Evolutionary conservation across 2,888 invertebrate genomes (phyloP).

Genomic region (Rhamphomyia laevipes): DNA sequence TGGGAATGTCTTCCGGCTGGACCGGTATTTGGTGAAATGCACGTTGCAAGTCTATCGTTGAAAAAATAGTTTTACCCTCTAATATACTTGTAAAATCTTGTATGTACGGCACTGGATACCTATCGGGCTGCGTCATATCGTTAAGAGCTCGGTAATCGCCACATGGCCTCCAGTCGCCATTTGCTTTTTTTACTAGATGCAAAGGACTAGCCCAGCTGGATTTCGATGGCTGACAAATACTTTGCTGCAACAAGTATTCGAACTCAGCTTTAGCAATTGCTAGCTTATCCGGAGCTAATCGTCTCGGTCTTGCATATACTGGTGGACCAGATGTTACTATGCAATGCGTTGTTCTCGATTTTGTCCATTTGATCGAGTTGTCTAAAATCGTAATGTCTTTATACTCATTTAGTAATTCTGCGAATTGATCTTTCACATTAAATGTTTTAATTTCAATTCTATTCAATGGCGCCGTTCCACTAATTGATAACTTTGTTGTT

Average conservation of each 20-base stretch:
- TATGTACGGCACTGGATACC: slow-evolving; percentile 24
- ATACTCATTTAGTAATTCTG: neutral
- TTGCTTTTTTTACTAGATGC: neutral
- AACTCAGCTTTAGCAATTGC: neutral
- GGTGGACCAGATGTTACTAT: slow-evolving; percentile 12
- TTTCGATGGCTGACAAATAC: neutral
- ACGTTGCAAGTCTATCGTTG: too few relatives aligned
- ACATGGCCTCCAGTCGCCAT: slow-evolving; percentile 20
- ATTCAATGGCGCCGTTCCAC: neutral
- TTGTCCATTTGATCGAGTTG: neutral
- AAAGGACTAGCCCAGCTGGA: neutral
- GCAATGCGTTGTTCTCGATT: slow-evolving; percentile 9
- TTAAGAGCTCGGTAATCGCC: slow-evolving; percentile 24
- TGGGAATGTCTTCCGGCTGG: too few relatives aligned
- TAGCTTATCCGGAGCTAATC: slow-evolving; percentile 9
- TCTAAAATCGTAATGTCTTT: neutral
- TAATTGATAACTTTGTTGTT: neutral
- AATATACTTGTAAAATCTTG: slow-evolving; percentile 19
- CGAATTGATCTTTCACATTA: neutral
- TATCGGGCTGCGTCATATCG: slow-evolving; percentile 22
- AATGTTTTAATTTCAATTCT: neutral
- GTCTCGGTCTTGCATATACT: slow-evolving; percentile 8
- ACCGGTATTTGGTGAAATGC: too few relatives aligned
- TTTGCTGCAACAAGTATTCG: neutral
- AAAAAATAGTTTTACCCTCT: too few relatives aligned